These are phyloP conservation scores for Centropus unirufus DNA, from an alignment of 2,113 vertebrate genomes.

Conservation along the genomic window DNA sequence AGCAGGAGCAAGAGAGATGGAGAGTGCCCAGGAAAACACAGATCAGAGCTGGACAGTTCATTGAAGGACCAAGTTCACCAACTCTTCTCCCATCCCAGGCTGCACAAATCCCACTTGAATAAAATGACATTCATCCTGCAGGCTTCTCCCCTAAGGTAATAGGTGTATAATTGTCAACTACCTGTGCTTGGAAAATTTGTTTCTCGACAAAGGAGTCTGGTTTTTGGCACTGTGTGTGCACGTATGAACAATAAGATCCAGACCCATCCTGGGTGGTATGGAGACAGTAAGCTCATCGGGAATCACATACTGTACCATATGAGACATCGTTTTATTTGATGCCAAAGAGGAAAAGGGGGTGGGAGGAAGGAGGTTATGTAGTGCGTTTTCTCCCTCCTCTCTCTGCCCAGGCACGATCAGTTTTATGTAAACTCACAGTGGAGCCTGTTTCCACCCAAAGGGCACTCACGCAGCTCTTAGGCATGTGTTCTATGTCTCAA, in stretches of 20 bases:
- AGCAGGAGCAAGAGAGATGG: neutral
- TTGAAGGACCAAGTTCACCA: neutral
- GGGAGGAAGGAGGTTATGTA: neutral
- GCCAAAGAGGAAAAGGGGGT: conserved; percentile 57
- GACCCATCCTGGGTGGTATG: conserved; percentile 71
- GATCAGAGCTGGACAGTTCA: neutral
- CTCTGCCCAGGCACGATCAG: conserved; percentile 15
- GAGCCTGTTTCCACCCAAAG: conserved; percentile 39
- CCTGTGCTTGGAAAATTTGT: neutral
- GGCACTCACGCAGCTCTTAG: neutral
- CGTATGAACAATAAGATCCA: conserved; percentile 63
- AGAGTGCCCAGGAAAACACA: neutral
- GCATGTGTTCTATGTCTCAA: neutral
- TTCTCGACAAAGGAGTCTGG: neutral
- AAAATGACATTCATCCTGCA: neutral
- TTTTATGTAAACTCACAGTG: neutral
- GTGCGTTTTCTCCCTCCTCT: neutral
- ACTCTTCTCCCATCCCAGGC: neutral
- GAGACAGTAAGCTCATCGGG: conserved; percentile 62
- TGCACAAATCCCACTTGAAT: neutral
- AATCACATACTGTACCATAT: neutral
- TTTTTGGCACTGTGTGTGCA: neutral
- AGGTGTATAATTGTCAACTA: neutral
- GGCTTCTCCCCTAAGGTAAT: neutral
- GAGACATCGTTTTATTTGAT: conserved; percentile 46